These are phyloP conservation scores for Holothuria scabra DNA, from an alignment of 53 echinoderm and acorn worm genomes.

Conservation along the genomic window DNA sequence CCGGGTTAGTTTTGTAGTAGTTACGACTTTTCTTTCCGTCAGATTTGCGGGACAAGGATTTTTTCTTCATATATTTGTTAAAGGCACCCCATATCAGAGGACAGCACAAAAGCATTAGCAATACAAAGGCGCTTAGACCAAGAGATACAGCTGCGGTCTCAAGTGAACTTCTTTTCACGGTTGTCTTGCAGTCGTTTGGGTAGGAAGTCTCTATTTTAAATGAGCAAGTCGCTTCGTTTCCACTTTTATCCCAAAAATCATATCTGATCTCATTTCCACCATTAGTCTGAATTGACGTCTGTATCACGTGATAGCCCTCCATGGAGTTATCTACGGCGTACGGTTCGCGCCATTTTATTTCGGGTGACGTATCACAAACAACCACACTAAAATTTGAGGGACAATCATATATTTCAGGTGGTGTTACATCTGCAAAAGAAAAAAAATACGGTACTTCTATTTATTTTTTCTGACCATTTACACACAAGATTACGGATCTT, in stretches of 20 bases:
- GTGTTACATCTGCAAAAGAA: background rate
- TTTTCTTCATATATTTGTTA: too few species aligned
- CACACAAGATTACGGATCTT: too few species aligned
- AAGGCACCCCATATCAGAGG: background rate
- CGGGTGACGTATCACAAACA: background rate
- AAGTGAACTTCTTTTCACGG: background rate
- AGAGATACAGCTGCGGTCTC: background rate
- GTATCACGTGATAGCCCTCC: background rate
- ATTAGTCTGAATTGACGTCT: background rate
- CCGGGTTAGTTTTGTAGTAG: too few species aligned
- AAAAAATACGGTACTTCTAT: too few species aligned
- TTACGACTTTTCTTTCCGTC: too few species aligned
- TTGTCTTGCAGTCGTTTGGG: background rate
- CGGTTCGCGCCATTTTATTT: background rate
- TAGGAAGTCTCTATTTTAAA: background rate
- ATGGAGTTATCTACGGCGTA: slow-evolving; percentile 6
- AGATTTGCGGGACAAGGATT: too few species aligned
- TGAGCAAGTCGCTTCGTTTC: background rate
- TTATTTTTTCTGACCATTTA: background rate
- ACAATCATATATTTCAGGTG: slow-evolving; percentile 11
- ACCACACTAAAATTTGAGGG: background rate
- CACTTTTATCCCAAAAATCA: background rate
- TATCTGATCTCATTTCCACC: background rate
- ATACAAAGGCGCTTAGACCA: background rate
- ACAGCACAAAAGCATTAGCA: background rate